Evolutionary conservation across 2,888 invertebrate species (phyloP).

Genomic region (Ophion costatus): DNA sequence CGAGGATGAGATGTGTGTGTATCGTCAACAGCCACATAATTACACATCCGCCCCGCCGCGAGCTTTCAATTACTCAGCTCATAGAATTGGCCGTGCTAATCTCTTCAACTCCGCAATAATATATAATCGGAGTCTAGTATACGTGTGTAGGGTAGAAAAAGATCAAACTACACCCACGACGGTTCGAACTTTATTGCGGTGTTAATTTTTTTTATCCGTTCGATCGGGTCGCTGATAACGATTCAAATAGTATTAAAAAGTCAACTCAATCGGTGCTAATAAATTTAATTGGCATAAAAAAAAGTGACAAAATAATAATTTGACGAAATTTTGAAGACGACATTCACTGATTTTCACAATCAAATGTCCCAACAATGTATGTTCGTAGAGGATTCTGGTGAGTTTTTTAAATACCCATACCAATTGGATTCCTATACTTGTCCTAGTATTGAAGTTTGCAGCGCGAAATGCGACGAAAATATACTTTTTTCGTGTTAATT

Average conservation of each 20-base stretch:
- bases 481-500: too few relatives aligned
- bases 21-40: constrained; percentile 61
- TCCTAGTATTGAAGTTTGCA: too few relatives aligned
- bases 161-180: background rate
- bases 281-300: background rate
- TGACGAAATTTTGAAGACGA: too few relatives aligned
- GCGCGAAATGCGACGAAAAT: too few relatives aligned
- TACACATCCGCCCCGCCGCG: constrained; percentile 62
- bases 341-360: too few relatives aligned
- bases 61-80: constrained; percentile 65
- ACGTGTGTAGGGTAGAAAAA: constrained; percentile 7
- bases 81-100: constrained; percentile 65
- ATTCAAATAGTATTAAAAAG: background rate
- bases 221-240: background rate
- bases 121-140: constrained; percentile 16
- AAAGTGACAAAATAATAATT: too few relatives aligned
- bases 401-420: too few relatives aligned
- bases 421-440: too few relatives aligned
- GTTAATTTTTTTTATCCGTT: background rate
- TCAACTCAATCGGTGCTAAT: too few relatives aligned
- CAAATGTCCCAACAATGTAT: too few relatives aligned
- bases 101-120: constrained; percentile 54
- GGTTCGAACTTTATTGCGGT: background rate
- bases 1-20: constrained; percentile 24
- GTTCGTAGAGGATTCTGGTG: too few relatives aligned